These are phyloP conservation scores for Heliconius congener DNA, from an alignment of 1,140 invertebrate genomes.

Conservation along the genomic window DNA sequence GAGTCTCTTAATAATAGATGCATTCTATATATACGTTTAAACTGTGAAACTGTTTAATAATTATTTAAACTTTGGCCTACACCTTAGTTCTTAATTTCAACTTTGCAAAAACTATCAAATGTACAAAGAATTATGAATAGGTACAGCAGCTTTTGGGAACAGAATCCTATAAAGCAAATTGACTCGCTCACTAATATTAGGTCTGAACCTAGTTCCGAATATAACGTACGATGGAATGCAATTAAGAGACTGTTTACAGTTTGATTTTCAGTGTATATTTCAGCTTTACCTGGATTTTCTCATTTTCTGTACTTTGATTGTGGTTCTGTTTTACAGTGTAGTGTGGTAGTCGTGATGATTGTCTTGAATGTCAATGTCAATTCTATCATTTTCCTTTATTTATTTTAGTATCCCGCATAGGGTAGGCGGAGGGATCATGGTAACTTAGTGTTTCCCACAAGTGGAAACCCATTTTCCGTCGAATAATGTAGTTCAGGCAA, in stretches of 20 bases:
- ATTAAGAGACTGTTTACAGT: conserved; percentile 10
- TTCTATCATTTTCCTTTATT: no score
- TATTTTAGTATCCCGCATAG: no score
- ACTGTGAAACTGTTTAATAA: no score
- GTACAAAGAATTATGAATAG: not conserved
- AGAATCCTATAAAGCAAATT: not conserved
- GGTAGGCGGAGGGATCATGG: no score
- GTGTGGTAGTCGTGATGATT: not conserved
- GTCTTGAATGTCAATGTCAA: not conserved
- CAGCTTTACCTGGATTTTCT: not conserved
- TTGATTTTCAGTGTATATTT: conserved; percentile 1
- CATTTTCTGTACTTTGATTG: not conserved
- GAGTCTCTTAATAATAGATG: no score
- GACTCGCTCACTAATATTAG: not conserved
- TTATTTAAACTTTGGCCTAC: no score
- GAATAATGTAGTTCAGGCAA: no score
- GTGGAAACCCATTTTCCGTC: no score
- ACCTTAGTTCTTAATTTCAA: no score
- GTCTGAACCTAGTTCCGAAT: not conserved
- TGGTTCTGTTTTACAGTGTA: not conserved
- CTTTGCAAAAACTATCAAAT: no score
- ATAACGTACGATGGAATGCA: conserved; percentile 6
- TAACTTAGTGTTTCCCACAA: no score
- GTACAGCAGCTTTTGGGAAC: not conserved
- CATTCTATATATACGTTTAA: no score